These are phyloP conservation scores for Battus philenor DNA, from an alignment of 1,140 invertebrate species.

Conservation along the genomic window DNA sequence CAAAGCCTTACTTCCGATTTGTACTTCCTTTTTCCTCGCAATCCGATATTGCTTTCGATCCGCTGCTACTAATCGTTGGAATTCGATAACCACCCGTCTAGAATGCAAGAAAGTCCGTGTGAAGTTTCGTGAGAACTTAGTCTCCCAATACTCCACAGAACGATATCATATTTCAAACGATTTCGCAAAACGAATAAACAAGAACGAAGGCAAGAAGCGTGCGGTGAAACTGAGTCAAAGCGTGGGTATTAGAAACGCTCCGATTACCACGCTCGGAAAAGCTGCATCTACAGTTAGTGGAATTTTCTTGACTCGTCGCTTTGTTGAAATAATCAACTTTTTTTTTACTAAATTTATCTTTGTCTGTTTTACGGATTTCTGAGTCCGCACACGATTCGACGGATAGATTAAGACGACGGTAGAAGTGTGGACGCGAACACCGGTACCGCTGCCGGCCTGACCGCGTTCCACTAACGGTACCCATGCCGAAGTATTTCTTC, in stretches of 20 bases:
- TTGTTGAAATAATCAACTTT: slow-evolving; percentile 1
- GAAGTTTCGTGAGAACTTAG: slow-evolving; percentile 66
- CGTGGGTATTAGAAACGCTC: slow-evolving; percentile 75
- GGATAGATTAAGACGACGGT: slow-evolving; percentile 8
- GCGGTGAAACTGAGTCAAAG: slow-evolving; percentile 72
- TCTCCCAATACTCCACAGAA: slow-evolving; percentile 52
- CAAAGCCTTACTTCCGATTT: slow-evolving; percentile 1
- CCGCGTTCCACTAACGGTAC: slow-evolving; percentile 73
- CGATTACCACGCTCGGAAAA: slow-evolving; percentile 63
- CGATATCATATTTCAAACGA: slow-evolving; percentile 74
- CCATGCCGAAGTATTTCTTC: slow-evolving; percentile 69
- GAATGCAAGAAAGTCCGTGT: slow-evolving; percentile 56
- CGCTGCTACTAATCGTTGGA: slow-evolving; percentile 46
- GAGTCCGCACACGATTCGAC: background rate
- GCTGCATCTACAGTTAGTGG: slow-evolving; percentile 22
- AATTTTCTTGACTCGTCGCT: slow-evolving; percentile 10
- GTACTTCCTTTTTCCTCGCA: slow-evolving; percentile 26
- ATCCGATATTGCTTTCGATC: slow-evolving; percentile 34
- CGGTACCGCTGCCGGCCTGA: slow-evolving; percentile 62
- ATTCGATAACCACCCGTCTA: slow-evolving; percentile 58
- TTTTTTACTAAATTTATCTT: background rate
- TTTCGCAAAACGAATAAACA: slow-evolving; percentile 74
- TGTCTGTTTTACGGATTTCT: no score
- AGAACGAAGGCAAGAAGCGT: slow-evolving; percentile 70
- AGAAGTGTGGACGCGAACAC: slow-evolving; percentile 35